A percentile compares a stretch with the other conserved stretches of the same genome.
Evolutionary conservation across 2,888 invertebrate species (phyloP).

Genomic region (Lomographa bimaculata): DNA sequence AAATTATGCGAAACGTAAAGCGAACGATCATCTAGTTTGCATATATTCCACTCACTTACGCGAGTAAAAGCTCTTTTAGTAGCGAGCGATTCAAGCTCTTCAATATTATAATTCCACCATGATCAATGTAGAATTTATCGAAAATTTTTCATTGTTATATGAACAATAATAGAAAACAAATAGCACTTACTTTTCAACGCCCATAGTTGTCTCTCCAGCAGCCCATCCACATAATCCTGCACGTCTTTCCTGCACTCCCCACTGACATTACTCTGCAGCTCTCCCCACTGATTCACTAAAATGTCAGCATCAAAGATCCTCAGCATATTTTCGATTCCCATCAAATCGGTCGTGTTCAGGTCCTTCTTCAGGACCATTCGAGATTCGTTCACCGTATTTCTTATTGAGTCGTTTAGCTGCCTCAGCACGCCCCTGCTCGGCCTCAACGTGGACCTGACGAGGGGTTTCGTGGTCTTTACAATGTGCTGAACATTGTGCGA

Average conservation of each 20-base stretch:
- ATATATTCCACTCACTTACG: neutral
- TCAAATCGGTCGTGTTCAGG: constrained; percentile 38
- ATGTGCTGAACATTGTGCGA: constrained; percentile 77
- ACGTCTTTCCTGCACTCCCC: constrained; percentile 82
- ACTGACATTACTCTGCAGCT: constrained; percentile 69
- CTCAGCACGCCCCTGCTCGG: constrained; percentile 58
- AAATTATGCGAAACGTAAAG: constrained; percentile 4
- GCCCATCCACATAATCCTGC: constrained; percentile 83
- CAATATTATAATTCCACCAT: too few species aligned
- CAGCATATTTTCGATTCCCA: constrained; percentile 79
- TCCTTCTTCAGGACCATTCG: constrained; percentile 49
- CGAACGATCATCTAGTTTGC: too few species aligned
- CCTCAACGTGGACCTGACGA: constrained; percentile 55
- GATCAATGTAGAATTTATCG: too few species aligned
- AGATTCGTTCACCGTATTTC: constrained; percentile 68
- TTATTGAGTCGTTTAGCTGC: constrained; percentile 60
- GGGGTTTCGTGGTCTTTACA: constrained; percentile 59
- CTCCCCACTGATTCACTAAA: constrained; percentile 81
- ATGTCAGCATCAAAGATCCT: constrained; percentile 83
- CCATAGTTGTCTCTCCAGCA: constrained; percentile 85
- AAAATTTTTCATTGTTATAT: too few species aligned
- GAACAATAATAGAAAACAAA: too few species aligned
- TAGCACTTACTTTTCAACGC: constrained; percentile 88
- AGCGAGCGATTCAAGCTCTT: too few species aligned
- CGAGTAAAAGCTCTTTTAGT: too few species aligned